These are phyloP conservation scores for Betta splendens DNA, from an alignment of 2,797 vertebrate species.

Conservation along the genomic window DNA sequence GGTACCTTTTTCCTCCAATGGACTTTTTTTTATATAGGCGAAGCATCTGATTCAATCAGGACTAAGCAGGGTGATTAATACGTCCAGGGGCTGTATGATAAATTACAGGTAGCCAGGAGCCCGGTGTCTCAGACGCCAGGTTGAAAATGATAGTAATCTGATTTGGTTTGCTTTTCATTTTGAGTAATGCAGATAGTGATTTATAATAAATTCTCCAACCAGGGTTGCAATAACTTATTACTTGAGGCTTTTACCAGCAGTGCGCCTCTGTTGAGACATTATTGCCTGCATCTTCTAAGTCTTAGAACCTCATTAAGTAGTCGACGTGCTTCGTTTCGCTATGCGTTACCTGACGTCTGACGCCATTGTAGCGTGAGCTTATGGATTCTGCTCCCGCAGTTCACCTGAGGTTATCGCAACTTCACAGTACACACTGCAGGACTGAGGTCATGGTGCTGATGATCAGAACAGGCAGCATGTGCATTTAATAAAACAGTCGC, in stretches of 20 bases:
- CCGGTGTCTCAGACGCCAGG: not conserved
- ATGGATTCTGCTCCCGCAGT: too few relatives aligned
- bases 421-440: too few relatives aligned
- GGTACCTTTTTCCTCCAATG: slow-evolving; percentile 1
- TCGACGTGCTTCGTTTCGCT: too few relatives aligned
- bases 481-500: too few relatives aligned
- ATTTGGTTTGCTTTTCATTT: not conserved
- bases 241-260: too few relatives aligned
- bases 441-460: too few relatives aligned
- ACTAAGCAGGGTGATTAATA: not conserved
- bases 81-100: not conserved
- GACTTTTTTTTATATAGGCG: not conserved
- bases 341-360: too few relatives aligned
- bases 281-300: too few relatives aligned
- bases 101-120: not conserved
- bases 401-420: too few relatives aligned
- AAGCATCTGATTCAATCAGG: not conserved
- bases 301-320: too few relatives aligned
- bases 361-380: too few relatives aligned
- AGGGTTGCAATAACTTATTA: not conserved
- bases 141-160: not conserved
- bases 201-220: not conserved
- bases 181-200: not conserved
- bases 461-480: too few relatives aligned
- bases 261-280: not conserved